Conservation (phyloP, 2,113 vertebrate species). For the Willisornis vidua region DNA sequence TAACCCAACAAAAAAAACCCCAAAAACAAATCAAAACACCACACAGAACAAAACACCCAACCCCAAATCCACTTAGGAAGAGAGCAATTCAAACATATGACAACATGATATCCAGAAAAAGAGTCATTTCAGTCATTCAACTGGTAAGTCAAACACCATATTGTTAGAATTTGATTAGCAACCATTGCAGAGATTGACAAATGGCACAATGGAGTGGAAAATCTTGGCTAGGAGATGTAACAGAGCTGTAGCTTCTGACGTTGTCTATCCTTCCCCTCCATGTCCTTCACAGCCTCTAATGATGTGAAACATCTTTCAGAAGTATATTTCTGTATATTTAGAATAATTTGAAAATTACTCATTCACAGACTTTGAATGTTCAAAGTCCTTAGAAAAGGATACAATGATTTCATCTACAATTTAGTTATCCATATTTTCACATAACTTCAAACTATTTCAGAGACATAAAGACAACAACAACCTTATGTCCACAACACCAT, state of each 20-base stretch:
- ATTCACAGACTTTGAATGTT: neutral
- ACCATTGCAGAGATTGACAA: neutral
- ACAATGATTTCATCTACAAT: neutral
- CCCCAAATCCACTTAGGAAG: slow-evolving; percentile 13
- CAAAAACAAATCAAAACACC: no score
- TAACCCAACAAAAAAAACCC: no score
- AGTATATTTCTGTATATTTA: neutral
- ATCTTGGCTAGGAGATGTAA: neutral
- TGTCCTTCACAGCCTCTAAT: neutral
- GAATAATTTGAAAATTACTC: neutral
- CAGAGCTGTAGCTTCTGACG: neutral
- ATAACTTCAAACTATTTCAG: neutral
- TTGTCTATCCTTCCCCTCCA: neutral
- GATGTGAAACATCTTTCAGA: neutral
- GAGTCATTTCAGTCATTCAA: slow-evolving; percentile 13
- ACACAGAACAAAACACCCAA: neutral
- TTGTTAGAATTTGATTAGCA: neutral
- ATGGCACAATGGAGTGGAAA: neutral
- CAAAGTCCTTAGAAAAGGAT: neutral
- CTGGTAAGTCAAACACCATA: neutral
- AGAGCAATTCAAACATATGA: slow-evolving; percentile 17
- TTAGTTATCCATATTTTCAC: neutral
- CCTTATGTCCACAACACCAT: neutral
- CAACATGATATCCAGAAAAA: neutral
- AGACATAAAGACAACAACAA: neutral